Percentiles rank a stretch among this genome's conserved stretches.
Evolutionary conservation across 2,888 invertebrate species (phyloP).

Genomic region (Dicycla oo): DNA sequence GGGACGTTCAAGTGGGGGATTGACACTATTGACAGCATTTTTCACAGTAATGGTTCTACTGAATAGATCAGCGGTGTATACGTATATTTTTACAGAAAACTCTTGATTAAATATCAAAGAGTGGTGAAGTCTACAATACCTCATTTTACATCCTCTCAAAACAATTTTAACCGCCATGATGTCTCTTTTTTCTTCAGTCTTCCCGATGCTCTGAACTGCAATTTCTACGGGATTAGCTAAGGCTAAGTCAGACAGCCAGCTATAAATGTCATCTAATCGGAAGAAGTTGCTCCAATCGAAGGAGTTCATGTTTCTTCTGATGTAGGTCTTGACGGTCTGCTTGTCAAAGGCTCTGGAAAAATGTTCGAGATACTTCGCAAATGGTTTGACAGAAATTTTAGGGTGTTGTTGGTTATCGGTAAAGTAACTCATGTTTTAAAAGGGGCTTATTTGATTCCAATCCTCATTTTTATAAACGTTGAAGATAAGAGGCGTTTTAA

Average conservation of each 20-base stretch:
- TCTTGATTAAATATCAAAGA: not conserved
- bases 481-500: too few relatives aligned
- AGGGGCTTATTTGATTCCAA: too few relatives aligned
- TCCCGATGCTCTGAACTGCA: slow-evolving; percentile 78
- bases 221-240: slow-evolving; percentile 82
- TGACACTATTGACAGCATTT: too few relatives aligned
- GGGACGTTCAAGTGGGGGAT: too few relatives aligned
- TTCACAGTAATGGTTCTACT: too few relatives aligned
- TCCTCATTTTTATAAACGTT: too few relatives aligned
- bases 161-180: slow-evolving; percentile 75
- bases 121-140: slow-evolving; percentile 40
- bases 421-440: too few relatives aligned
- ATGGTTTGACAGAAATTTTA: not conserved
- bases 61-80: too few relatives aligned
- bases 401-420: too few relatives aligned
- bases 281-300: slow-evolving; percentile 90
- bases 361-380: not conserved
- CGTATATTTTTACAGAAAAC: too few relatives aligned
- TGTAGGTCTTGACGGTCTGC: slow-evolving; percentile 79
- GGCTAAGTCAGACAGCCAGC: slow-evolving; percentile 89
- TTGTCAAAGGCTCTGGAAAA: slow-evolving; percentile 77
- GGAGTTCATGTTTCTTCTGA: slow-evolving; percentile 77
- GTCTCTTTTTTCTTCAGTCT: slow-evolving; percentile 79
- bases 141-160: slow-evolving; percentile 54
- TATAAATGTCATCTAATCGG: slow-evolving; percentile 90